These are phyloP conservation scores for Indicator maculatus DNA, from an alignment of 2,113 vertebrate genomes.

Conservation along the genomic window DNA sequence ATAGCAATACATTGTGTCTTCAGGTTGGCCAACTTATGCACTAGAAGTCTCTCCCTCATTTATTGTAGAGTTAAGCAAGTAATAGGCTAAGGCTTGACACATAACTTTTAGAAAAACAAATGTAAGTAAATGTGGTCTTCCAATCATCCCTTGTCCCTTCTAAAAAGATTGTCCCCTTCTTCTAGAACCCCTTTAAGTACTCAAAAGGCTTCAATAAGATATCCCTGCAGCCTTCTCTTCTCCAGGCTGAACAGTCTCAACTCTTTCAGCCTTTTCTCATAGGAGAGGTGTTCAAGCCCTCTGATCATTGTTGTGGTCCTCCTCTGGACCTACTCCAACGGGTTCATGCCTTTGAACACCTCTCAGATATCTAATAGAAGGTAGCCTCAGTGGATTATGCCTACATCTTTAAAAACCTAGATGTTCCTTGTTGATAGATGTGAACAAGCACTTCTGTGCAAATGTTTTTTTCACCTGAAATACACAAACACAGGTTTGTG, in stretches of 20 bases:
- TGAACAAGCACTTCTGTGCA: not conserved
- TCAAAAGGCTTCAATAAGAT: no score
- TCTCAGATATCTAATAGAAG: not conserved
- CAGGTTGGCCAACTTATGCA: rapidly evolving
- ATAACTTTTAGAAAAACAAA: not conserved
- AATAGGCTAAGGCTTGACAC: not conserved
- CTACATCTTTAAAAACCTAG: not conserved
- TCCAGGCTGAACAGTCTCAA: no score
- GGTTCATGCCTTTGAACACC: not conserved
- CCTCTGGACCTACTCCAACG: no score
- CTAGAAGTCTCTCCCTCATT: not conserved
- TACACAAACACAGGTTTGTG: not conserved
- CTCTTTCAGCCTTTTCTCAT: no score
- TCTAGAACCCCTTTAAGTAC: no score
- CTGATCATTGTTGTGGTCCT: no score
- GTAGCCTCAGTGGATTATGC: not conserved
- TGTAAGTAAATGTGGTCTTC: not conserved
- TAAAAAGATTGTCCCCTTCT: no score
- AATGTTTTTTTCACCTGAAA: not conserved
- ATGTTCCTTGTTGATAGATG: not conserved
- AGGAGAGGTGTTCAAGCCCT: no score
- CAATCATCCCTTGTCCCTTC: not conserved
- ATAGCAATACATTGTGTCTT: not conserved
- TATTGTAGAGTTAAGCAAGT: not conserved
- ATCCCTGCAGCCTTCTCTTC: no score